Base-by-base conservation (phyloP, 2,888 invertebrate species). In the Lathronympha strigana region DNA sequence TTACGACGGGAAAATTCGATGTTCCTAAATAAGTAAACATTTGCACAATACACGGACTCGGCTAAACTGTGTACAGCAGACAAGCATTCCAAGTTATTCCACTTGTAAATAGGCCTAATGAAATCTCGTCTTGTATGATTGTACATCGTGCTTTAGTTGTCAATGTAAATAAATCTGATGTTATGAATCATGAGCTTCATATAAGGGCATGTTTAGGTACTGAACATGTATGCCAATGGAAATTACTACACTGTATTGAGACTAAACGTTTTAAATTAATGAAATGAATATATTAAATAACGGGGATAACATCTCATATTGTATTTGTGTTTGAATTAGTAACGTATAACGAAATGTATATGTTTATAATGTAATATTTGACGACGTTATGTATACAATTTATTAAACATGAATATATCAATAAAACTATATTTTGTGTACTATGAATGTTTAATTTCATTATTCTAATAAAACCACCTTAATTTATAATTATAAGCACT, bases 351-450 rank as follows among this genome's bases (percentile, higher is more conserved):
- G 89, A 89, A 90, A 91, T 90, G 90, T 90, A 90, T 91, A 92
- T 92, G 91, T 92, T 91, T 91, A 87, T 91, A 90, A 92, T 91
- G 90, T 90, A 91, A 90, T 90, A 90, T 90, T 91, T 90, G 90
- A 91, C 89, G 90, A 91, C 90, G 90, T 91, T 92, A 92, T 91
- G 90, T 92, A 92, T 92, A 92, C 91, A 92, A 90, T 92, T 91
- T 92, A 92, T 92, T 92, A 92, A 92, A 92, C 90, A 90, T 92
- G 90, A 83, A 90, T 91, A 91, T 91, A 92, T 91, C 91, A 92
- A 92, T 92, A 92, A 92, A 92, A 92, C 91, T 92, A 92, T 92
- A 92, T 92, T 92, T 92, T 92, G 92, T 92, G 92, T 92, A 92
- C 80, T 83, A 86, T 77, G 74, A 85, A 86, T 81, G 78, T 90